Evolutionary conservation across 2,113 vertebrate species (phyloP), one percentile per base, ranked within the genome.

Genomic region (Camarhynchus parvulus): DNA sequence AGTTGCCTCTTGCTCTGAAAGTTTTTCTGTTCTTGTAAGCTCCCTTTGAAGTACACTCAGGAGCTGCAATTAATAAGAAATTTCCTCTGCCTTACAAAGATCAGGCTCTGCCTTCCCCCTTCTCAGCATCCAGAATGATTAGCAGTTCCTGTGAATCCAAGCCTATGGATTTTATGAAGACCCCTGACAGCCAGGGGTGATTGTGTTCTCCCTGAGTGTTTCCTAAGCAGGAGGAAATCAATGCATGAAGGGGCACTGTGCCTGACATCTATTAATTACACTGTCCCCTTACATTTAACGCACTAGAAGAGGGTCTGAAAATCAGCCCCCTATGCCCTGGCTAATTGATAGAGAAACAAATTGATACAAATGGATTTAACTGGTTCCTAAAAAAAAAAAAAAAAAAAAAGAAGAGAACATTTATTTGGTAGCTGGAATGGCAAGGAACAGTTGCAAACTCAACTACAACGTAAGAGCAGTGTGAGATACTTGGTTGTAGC

Each of bases 201-300:
- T 78, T 3, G 3, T 76, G 28, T 74, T 94, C 53, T 89, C 58
- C 72, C 39, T 0, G 1, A 50, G 59, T 80, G 63, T 89, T 91
- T 94, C 82, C 82, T 77, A 69, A 94, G 46, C 50, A 70, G 76
- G 30, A 87, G 87, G 44, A 89, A 96, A 94, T 95, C 78, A 67
- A 90, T 96, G 47, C 30, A 30, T 67, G 5, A 4, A n/a, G 44
- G 62, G 37, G 30, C 33, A 33, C 63, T 37, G 72, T 90, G 52
- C 31, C 47, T 90, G 88, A 81, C 76, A 56, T 94, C 50, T 87
- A 28, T 90, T 96, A 97, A 92, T 96, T 89, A 85, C 39, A 23
- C 27, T 74, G 79, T 90, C 52, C 79, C 39, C 30, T 92, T 80
- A 35, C 2, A 3, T 90, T 59, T 74, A 20, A 37, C 0, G 0